Evolutionary conservation across 2,888 invertebrate species (phyloP).

Genomic region (Odontomyia ornata): DNA sequence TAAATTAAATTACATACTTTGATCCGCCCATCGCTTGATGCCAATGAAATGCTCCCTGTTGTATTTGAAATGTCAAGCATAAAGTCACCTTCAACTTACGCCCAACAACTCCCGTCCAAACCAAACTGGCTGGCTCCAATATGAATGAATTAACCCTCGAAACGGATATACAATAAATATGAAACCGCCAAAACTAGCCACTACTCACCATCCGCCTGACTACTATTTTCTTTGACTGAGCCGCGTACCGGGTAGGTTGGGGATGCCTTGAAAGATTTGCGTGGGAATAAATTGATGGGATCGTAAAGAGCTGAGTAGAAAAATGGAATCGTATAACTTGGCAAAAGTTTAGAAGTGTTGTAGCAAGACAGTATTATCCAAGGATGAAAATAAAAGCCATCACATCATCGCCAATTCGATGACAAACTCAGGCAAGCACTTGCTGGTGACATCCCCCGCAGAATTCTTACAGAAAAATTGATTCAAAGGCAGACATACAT

Average conservation of each 20-base stretch:
- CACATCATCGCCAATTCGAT: not conserved
- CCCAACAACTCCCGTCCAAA: not conserved
- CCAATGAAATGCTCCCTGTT: not conserved
- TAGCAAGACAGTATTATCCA: constrained; percentile 6
- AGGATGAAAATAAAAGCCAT: constrained; percentile 19
- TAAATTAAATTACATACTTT: not conserved
- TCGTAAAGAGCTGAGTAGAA: constrained; percentile 13
- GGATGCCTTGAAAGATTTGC: constrained; percentile 19
- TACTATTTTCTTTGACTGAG: constrained; percentile 4
- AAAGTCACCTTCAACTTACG: not conserved
- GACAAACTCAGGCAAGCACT: not conserved
- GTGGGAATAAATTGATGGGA: constrained; percentile 32
- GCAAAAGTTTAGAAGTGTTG: constrained; percentile 15
- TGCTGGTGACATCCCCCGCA: not conserved
- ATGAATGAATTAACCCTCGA: constrained; percentile 22
- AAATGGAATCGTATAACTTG: constrained; percentile 28
- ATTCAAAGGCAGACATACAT: too few relatives aligned
- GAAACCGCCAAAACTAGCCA: constrained; percentile 31
- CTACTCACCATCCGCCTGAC: not conserved
- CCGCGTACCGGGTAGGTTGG: not conserved
- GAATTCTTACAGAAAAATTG: not conserved
- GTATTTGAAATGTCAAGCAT: not conserved
- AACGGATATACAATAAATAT: not conserved
- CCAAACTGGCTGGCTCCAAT: not conserved
- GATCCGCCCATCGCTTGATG: too few relatives aligned